A percentile compares a stretch with the other conserved stretches of the same genome.
Evolutionary conservation across 2,113 vertebrate genomes (phyloP).

Genomic region (Oxyura jamaicensis): DNA sequence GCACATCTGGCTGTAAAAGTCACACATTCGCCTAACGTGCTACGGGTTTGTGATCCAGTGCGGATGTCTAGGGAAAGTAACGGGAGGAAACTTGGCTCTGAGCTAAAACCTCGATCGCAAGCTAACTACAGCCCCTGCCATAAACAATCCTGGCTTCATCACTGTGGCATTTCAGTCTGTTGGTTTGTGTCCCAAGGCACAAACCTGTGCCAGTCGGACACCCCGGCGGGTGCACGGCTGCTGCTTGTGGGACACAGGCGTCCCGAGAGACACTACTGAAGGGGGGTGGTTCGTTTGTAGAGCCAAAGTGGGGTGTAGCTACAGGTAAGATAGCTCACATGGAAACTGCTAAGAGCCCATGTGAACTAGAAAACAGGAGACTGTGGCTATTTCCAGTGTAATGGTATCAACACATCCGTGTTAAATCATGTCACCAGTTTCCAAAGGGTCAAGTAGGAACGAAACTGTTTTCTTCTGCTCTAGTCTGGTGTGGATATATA

Average conservation of each 20-base stretch:
- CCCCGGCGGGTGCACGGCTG: background rate
- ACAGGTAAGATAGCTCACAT: background rate
- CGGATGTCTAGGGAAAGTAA: background rate
- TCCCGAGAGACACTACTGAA: background rate
- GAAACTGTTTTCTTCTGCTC: background rate
- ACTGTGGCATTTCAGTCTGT: background rate
- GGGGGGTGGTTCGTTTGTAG: background rate
- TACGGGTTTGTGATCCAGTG: background rate
- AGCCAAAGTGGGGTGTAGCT: background rate
- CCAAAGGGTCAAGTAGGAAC: background rate
- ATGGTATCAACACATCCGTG: background rate
- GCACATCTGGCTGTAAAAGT: background rate
- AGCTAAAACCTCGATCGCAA: background rate
- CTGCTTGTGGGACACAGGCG: background rate
- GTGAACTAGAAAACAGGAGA: background rate
- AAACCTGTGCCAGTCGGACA: background rate
- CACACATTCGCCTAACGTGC: fast-evolving
- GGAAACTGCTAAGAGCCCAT: background rate
- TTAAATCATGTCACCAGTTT: background rate
- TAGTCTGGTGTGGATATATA: background rate
- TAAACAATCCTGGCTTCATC: background rate
- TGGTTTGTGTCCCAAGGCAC: background rate
- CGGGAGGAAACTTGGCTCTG: background rate
- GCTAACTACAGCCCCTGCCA: background rate
- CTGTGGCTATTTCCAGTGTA: fast-evolving